Conservation (phyloP, 2,888 invertebrate genomes). For the Melitaea athalia region DNA sequence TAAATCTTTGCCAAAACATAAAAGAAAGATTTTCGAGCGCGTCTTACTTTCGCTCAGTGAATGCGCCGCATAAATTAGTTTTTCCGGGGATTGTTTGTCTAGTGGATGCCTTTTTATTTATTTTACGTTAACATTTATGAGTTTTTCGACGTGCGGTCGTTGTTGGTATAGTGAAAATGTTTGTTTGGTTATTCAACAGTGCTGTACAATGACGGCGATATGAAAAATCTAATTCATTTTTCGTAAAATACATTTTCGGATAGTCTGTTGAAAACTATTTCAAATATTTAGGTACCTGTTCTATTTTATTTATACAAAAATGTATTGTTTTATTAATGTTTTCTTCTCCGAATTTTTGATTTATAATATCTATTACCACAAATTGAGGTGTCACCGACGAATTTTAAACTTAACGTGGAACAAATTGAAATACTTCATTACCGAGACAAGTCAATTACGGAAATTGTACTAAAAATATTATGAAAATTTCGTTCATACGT, state of each 20-base stretch:
- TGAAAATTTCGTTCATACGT: slow-evolving; percentile 51
- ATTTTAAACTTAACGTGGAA: neutral
- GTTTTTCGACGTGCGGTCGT: slow-evolving; percentile 53
- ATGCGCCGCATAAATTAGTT: slow-evolving; percentile 79
- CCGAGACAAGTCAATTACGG: slow-evolving; percentile 49
- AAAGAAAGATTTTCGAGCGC: slow-evolving; percentile 68
- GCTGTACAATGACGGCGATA: slow-evolving; percentile 28
- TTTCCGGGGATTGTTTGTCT: slow-evolving; percentile 76
- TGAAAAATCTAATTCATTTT: slow-evolving; percentile 35
- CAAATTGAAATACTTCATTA: neutral
- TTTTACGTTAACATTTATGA: slow-evolving; percentile 74
- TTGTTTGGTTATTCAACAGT: slow-evolving; percentile 43
- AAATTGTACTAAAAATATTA: slow-evolving; percentile 57
- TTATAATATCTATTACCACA: neutral
- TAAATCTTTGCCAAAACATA: slow-evolving; percentile 78
- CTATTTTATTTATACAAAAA: neutral
- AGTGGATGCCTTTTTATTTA: slow-evolving; percentile 65
- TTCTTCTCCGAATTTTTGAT: neutral
- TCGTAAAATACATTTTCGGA: slow-evolving; percentile 9
- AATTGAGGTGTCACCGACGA: neutral
- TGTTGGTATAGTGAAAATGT: slow-evolving; percentile 43
- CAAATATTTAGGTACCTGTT: neutral
- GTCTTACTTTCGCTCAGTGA: slow-evolving; percentile 63
- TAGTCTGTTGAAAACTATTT: neutral
- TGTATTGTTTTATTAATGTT: neutral